Conservation (phyloP, 2,113 vertebrate genomes). For the Xenopus borealis region DNA sequence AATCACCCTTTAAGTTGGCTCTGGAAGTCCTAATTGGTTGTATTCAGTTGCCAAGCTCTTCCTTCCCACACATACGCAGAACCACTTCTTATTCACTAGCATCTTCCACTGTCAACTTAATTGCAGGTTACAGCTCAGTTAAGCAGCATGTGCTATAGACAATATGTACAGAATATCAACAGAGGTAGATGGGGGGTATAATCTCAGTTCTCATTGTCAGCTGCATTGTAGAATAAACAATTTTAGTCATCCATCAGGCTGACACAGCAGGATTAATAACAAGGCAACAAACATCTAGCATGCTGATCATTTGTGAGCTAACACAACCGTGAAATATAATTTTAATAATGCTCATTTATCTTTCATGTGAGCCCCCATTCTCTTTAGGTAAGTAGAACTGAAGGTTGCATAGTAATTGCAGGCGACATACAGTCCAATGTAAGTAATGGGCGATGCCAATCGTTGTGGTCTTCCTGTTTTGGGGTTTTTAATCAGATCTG, state of each 20-base stretch:
- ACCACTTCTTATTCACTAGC: neutral
- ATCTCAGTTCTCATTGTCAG: constrained; percentile 17
- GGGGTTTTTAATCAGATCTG: too few species aligned
- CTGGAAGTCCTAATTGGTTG: too few species aligned
- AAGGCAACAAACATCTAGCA: constrained; percentile 5
- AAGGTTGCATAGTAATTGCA: too few species aligned
- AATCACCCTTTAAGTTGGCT: too few species aligned
- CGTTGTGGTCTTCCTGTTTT: too few species aligned
- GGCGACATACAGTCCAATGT: too few species aligned
- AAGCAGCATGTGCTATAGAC: constrained; percentile 10
- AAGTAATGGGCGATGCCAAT: too few species aligned
- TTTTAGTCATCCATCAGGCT: constrained; percentile 2
- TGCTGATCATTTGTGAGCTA: neutral
- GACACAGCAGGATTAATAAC: constrained; percentile 24
- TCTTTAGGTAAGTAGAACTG: too few species aligned
- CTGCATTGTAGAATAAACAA: constrained; percentile 20
- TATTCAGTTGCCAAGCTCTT: neutral
- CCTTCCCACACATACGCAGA: constrained; percentile 1
- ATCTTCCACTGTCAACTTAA: constrained; percentile 23
- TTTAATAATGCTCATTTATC: neutral
- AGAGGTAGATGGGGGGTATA: neutral
- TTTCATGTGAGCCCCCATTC: too few species aligned
- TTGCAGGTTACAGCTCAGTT: constrained; percentile 24
- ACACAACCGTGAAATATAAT: neutral
- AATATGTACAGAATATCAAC: constrained; percentile 21